phyloP scores from a whole-genome alignment of 1,140 invertebrate species.

The Calycopis cecrops region DNA sequence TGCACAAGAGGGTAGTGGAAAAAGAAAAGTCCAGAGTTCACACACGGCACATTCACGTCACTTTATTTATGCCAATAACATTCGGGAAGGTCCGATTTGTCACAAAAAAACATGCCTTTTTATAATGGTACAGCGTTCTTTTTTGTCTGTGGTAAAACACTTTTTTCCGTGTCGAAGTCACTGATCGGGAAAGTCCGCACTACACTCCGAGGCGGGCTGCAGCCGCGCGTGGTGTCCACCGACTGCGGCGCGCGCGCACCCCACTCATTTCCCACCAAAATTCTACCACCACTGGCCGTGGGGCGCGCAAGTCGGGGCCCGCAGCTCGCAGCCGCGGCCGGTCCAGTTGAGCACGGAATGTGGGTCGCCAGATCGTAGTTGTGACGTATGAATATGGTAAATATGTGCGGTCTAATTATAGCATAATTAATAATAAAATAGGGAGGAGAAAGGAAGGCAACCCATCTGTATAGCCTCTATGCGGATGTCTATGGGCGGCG shows the following conservation, averaged over 20 bases:
- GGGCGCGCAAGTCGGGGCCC: slow-evolving; percentile 43
- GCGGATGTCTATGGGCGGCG: no score
- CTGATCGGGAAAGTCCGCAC: slow-evolving; percentile 32
- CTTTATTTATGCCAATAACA: slow-evolving; percentile 71
- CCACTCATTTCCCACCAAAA: slow-evolving; percentile 67
- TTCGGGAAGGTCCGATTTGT: slow-evolving; percentile 32
- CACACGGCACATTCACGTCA: slow-evolving; percentile 60
- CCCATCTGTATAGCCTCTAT: no score
- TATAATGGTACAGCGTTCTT: no score
- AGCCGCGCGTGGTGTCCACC: slow-evolving; percentile 49
- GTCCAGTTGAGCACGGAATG: neutral
- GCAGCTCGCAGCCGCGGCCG: slow-evolving; percentile 24
- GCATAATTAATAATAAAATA: no score
- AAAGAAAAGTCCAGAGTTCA: slow-evolving; percentile 42
- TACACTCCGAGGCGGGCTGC: slow-evolving; percentile 51
- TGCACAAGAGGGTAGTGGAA: slow-evolving; percentile 44
- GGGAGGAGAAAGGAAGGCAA: no score
- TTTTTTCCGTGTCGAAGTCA: slow-evolving; percentile 26
- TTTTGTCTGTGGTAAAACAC: slow-evolving; percentile 15
- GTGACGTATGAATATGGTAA: neutral
- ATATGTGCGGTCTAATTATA: no score
- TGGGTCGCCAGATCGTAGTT: neutral
- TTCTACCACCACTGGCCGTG: slow-evolving; percentile 55
- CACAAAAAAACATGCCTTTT: no score
- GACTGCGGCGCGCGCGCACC: slow-evolving; percentile 67